A percentile compares a stretch with the other conserved stretches of the same genome.
Conservation (phyloP, 1,140 invertebrate genomes). For the Cyrtorhinus lividipennis region DNA sequence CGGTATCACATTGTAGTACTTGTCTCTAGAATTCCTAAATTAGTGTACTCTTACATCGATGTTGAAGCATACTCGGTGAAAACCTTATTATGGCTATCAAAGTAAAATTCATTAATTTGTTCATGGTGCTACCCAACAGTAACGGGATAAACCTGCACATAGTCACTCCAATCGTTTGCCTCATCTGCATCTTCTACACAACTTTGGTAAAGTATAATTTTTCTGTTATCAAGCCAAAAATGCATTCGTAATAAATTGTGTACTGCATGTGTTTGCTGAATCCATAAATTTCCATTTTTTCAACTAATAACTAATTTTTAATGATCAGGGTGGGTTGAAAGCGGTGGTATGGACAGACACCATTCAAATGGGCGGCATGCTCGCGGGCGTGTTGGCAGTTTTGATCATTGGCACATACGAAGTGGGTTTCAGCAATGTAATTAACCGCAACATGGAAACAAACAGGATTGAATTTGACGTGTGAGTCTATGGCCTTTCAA, state of each 20-base stretch:
- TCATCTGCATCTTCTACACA: slow-evolving; percentile 29
- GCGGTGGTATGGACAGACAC: slow-evolving; percentile 80
- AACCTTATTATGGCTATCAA: too few relatives aligned
- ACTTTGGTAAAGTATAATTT: too few relatives aligned
- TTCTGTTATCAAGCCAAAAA: not conserved
- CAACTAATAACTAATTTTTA: slow-evolving; percentile 21
- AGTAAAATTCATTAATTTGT: too few relatives aligned
- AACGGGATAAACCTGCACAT: slow-evolving; percentile 27
- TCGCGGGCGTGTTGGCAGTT: slow-evolving; percentile 50
- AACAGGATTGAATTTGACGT: slow-evolving; percentile 38
- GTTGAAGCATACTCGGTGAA: too few relatives aligned
- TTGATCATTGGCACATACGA: slow-evolving; percentile 47
- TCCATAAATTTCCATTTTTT: not conserved
- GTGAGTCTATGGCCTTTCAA: slow-evolving; percentile 36
- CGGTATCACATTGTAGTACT: too few relatives aligned
- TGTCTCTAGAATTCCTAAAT: too few relatives aligned
- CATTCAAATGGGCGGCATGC: slow-evolving; percentile 63
- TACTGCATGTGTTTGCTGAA: slow-evolving; percentile 1
- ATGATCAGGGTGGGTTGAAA: slow-evolving; percentile 66
- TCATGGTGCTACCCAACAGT: slow-evolving; percentile 20
- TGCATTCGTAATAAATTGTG: too few relatives aligned
- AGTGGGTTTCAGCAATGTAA: slow-evolving; percentile 45
- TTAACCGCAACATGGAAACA: slow-evolving; percentile 36
- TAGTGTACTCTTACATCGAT: too few relatives aligned
- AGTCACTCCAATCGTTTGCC: slow-evolving; percentile 25